Conservation (phyloP, 2,113 vertebrate genomes). For the Pteronura brasiliensis region DNA sequence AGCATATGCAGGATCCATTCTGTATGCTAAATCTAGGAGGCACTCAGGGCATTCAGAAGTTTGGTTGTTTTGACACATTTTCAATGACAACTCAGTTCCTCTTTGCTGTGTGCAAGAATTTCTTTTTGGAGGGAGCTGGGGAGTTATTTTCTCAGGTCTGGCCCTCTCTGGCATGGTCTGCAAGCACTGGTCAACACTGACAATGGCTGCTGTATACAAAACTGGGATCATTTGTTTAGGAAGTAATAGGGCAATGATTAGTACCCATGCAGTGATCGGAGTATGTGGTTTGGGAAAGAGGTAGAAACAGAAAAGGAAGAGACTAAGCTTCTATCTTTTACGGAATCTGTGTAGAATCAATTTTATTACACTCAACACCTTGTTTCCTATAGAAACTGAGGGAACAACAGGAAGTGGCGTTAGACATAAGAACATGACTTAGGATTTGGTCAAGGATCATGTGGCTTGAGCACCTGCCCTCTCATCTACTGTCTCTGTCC, state of each 20-base stretch:
- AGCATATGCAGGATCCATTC: background rate
- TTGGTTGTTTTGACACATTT: background rate
- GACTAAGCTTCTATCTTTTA: background rate
- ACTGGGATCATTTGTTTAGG: background rate
- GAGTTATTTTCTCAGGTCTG: background rate
- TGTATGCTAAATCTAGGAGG: background rate
- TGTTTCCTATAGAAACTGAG: background rate
- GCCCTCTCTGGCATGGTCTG: background rate
- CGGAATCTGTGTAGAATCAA: background rate
- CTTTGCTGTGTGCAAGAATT: background rate
- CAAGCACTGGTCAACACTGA: background rate
- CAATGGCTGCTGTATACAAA: background rate
- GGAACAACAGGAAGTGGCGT: background rate
- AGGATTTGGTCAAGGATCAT: background rate
- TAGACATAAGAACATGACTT: background rate
- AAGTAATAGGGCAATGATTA: background rate
- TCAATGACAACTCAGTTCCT: background rate
- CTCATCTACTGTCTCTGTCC: background rate
- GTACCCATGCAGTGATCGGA: background rate
- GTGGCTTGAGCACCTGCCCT: background rate
- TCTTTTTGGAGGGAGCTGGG: background rate
- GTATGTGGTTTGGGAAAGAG: background rate
- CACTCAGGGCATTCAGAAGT: background rate
- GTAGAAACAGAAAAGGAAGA: background rate
- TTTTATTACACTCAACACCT: background rate